A percentile compares a stretch with the other conserved stretches of the same genome.
Evolutionary conservation across 2,113 vertebrate genomes (phyloP).

Genomic region (Epinephelus moara): DNA sequence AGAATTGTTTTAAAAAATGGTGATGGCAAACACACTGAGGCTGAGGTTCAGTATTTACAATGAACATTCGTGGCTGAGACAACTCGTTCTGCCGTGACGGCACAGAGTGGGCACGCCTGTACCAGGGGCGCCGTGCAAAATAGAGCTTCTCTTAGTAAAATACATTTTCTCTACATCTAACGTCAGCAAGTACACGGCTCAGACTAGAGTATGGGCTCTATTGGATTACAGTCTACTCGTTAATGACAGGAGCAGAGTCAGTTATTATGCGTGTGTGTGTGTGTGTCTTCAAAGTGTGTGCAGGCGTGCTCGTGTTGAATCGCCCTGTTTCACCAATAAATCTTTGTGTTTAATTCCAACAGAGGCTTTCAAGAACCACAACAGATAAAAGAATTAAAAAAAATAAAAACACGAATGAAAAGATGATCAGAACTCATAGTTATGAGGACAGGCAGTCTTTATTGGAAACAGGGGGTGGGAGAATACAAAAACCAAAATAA

Average conservation of each 20-base stretch:
- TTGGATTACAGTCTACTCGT: conserved; percentile 46
- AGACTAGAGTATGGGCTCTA: conserved; percentile 60
- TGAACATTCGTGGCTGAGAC: conserved; percentile 49
- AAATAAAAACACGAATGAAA: conserved; percentile 74
- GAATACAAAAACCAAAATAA: conserved; percentile 86
- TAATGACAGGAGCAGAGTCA: conserved; percentile 40
- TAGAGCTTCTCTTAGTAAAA: conserved; percentile 82
- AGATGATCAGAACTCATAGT: conserved; percentile 86
- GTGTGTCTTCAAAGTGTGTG: conserved; percentile 14
- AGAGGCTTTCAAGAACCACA: conserved; percentile 46
- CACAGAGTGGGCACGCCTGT: conserved; percentile 38
- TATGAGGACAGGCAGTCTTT: conserved; percentile 89
- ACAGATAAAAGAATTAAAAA: conserved; percentile 43
- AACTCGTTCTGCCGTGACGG: conserved; percentile 37
- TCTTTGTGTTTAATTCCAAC: conserved; percentile 29
- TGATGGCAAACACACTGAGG: conserved; percentile 40
- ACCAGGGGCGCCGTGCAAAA: conserved; percentile 75
- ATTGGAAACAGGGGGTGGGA: conserved; percentile 84
- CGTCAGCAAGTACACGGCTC: conserved; percentile 75
- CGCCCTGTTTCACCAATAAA: conserved; percentile 17
- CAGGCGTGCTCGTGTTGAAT: background rate
- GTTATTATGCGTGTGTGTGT: background rate
- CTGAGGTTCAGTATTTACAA: conserved; percentile 57
- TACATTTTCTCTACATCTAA: conserved; percentile 75
- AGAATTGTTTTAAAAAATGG: background rate